phyloP scores from a whole-genome alignment of 2,113 vertebrate genomes.

The Propithecus coquereli region DNA sequence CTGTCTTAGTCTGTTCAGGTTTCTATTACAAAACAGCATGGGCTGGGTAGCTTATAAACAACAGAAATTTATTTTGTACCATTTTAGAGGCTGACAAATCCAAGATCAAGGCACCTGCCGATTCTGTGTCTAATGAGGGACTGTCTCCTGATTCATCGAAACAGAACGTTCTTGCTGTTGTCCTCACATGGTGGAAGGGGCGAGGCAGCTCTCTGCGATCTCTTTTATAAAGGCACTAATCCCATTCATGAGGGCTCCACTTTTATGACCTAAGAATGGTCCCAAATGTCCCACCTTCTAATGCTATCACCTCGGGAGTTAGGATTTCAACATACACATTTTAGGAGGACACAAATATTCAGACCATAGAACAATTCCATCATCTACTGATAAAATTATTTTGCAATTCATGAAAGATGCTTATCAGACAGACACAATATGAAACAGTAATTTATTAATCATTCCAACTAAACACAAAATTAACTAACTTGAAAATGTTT shows the following conservation, averaged over 20 bases:
- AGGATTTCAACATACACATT: background rate
- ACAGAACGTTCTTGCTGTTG: background rate
- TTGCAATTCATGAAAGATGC: background rate
- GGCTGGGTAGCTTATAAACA: background rate
- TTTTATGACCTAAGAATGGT: background rate
- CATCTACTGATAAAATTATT: background rate
- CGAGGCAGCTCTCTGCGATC: background rate
- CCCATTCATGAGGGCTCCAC: background rate
- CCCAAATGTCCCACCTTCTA: background rate
- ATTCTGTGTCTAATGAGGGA: background rate
- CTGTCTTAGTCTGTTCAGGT: background rate
- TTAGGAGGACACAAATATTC: background rate
- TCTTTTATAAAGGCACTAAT: background rate
- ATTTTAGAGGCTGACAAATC: background rate
- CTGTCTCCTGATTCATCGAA: background rate
- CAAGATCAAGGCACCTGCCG: accelerated
- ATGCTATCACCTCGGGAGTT: background rate
- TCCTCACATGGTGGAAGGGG: background rate
- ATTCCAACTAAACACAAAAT: background rate
- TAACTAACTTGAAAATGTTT: background rate
- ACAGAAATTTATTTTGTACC: background rate
- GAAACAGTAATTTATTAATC: background rate
- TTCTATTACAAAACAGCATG: background rate
- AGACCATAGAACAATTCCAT: background rate
- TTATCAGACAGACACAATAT: background rate